Conservation (phyloP, 1,140 invertebrate genomes). For the Pemphigus obesinymphae region DNA sequence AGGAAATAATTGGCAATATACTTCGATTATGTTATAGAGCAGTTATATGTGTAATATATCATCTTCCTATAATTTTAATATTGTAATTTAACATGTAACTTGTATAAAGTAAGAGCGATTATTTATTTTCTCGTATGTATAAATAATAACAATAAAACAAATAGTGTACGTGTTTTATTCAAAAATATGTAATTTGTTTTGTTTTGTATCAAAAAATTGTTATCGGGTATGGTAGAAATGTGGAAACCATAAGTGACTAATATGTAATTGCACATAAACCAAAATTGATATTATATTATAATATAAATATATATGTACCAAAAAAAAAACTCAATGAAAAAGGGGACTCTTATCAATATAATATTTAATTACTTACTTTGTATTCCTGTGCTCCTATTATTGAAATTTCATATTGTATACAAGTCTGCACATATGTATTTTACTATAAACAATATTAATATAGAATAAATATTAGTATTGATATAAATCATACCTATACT, state of each 20-base stretch:
- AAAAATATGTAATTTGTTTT: background rate
- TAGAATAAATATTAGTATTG: background rate
- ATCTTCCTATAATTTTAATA: background rate
- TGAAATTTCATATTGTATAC: background rate
- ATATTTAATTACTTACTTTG: too few species aligned
- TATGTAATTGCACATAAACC: background rate
- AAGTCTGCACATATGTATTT: background rate
- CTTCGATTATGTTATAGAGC: background rate
- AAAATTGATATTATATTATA: background rate
- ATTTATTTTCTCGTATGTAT: too few species aligned
- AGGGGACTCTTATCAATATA: background rate
- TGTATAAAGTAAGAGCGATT: background rate
- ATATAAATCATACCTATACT: too few species aligned
- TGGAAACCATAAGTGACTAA: background rate
- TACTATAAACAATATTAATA: background rate
- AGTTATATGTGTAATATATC: background rate
- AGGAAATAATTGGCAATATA: background rate
- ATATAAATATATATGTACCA: background rate
- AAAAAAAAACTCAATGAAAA: background rate
- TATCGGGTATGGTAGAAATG: background rate
- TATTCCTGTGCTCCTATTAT: background rate
- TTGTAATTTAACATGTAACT: background rate
- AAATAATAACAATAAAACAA: too few species aligned
- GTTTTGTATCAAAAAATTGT: background rate
- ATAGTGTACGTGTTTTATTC: too few species aligned